Percentiles rank a stretch among this genome's conserved stretches.
Conservation (phyloP, 2,888 invertebrate genomes). For the Argyresthia albistria region DNA sequence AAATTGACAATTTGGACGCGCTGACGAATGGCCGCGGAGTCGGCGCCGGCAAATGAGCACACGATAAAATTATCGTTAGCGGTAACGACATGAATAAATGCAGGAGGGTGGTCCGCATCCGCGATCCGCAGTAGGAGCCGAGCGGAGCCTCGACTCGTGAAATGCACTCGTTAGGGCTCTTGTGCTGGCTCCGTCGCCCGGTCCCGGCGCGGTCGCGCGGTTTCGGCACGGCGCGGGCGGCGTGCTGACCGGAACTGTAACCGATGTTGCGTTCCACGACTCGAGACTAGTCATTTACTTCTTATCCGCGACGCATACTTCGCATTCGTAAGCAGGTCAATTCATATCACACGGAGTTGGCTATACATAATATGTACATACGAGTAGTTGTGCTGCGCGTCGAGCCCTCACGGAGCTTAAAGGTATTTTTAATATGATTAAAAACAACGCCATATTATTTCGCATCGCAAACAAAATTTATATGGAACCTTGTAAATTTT, state of each 20-base stretch:
- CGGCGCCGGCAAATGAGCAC: conserved; percentile 72
- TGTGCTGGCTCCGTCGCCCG: conserved; percentile 34
- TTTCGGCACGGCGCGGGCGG: too few relatives aligned
- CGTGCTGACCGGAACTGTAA: not conserved
- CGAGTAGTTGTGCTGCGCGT: not conserved
- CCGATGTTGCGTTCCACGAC: not conserved
- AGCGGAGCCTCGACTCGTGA: conserved; percentile 9
- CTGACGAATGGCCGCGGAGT: conserved; percentile 66
- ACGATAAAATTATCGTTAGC: conserved; percentile 74
- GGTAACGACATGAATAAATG: conserved; percentile 75
- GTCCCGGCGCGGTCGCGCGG: conserved; percentile 7
- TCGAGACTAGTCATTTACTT: not conserved
- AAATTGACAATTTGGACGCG: conserved; percentile 66
- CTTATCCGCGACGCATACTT: not conserved
- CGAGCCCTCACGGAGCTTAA: not conserved
- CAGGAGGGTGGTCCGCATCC: conserved; percentile 46
- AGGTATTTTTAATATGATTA: not conserved
- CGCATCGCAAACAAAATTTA: not conserved
- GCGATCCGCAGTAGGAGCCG: conserved; percentile 19
- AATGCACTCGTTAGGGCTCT: conserved; percentile 54
- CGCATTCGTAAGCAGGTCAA: too few relatives aligned
- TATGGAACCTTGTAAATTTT: not conserved
- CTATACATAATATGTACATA: too few relatives aligned
- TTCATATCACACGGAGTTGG: too few relatives aligned
- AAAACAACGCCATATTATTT: not conserved